Evolutionary conservation across 2,113 vertebrate genomes (phyloP).

Genomic region (Crotalus viridis): DNA sequence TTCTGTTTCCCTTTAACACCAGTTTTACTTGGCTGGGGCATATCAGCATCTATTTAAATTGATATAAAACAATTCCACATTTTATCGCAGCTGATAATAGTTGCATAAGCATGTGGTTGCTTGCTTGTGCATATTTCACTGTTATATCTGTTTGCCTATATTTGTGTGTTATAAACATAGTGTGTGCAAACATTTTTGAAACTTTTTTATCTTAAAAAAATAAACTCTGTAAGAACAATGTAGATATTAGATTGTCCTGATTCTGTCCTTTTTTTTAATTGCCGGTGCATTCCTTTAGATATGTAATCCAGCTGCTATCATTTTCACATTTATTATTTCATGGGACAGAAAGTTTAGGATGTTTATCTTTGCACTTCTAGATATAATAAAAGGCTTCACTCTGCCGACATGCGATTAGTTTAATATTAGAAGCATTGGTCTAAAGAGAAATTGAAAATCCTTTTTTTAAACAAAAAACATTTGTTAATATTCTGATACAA

Average conservation of each 20-base stretch:
- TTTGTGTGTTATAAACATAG: slow-evolving; percentile 15
- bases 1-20: not conserved
- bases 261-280: not conserved
- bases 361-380: slow-evolving; percentile 32
- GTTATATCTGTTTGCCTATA: not conserved
- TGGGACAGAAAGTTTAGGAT: slow-evolving; percentile 31
- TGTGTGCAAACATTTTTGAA: slow-evolving; percentile 26
- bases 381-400: not conserved
- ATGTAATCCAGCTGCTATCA: slow-evolving; percentile 15
- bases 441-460: not conserved
- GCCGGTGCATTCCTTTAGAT: slow-evolving; percentile 4
- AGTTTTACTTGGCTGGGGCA: slow-evolving; percentile 37
- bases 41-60: slow-evolving; percentile 10
- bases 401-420: slow-evolving; percentile 11
- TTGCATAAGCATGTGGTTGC: not conserved
- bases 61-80: slow-evolving; percentile 17
- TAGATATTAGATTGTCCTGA: slow-evolving; percentile 7
- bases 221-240: slow-evolving; percentile 6
- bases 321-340: slow-evolving; percentile 26
- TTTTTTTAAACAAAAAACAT: slow-evolving; percentile 32
- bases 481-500: slow-evolving; percentile 18
- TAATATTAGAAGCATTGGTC: slow-evolving; percentile 31
- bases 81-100: not conserved
- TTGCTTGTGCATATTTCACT: slow-evolving; percentile 15
- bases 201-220: slow-evolving; percentile 27